A percentile compares a stretch with the other conserved stretches of the same genome.
Conservation (phyloP, 2,113 vertebrate species). For the Donacobius atricapilla region DNA sequence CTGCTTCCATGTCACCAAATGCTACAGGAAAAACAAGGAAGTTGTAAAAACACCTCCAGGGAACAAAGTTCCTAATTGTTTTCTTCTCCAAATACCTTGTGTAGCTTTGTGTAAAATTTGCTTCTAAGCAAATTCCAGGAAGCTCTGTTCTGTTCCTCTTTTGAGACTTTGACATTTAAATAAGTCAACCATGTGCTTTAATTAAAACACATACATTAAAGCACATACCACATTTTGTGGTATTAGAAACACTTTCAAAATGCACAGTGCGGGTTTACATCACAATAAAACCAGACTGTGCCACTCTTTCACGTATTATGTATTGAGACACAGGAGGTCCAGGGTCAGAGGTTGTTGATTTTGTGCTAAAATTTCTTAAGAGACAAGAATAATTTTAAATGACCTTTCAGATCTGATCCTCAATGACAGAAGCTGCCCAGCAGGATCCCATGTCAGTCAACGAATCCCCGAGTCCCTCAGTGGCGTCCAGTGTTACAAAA, state of each 20-base stretch:
- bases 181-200: neutral
- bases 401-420: neutral
- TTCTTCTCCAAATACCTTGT: neutral
- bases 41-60: neutral
- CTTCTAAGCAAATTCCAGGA: neutral
- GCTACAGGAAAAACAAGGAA: neutral
- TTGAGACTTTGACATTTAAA: neutral
- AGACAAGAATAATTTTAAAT: neutral
- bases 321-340: neutral
- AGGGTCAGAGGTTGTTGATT: neutral
- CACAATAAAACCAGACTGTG: neutral
- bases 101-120: neutral
- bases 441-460: neutral
- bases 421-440: neutral
- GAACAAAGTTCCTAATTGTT: neutral
- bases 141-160: neutral
- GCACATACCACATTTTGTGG: neutral
- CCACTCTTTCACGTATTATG: neutral
- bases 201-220: neutral
- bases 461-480: neutral
- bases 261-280: neutral
- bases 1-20: neutral
- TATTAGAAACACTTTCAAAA: neutral
- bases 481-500: neutral
- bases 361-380: neutral